Conservation (phyloP, 2,797 vertebrate genomes). For the Myripristis jacobus region DNA sequence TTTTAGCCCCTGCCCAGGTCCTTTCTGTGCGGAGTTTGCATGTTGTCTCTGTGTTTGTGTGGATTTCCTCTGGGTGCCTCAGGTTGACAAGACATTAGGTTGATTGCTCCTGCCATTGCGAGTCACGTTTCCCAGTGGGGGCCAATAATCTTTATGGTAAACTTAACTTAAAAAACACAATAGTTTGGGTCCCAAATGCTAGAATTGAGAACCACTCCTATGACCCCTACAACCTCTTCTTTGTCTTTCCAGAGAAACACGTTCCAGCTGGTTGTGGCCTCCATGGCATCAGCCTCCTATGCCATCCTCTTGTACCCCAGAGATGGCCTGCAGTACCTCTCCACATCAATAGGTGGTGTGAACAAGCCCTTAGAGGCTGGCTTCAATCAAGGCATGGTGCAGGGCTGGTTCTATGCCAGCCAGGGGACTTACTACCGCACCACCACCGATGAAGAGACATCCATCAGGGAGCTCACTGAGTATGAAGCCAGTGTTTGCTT, state of each 20-base stretch:
- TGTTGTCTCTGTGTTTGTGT: no score
- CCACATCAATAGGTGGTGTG: constrained; percentile 76
- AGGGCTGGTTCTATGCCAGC: constrained; percentile 64
- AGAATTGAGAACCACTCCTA: neutral
- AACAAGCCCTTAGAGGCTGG: constrained; percentile 80
- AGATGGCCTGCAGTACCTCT: constrained; percentile 86
- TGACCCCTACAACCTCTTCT: neutral
- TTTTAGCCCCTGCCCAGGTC: no score
- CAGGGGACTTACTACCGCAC: constrained; percentile 83
- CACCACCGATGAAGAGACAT: constrained; percentile 80
- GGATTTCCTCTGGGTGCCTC: no score
- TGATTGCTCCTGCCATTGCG: no score
- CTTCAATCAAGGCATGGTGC: constrained; percentile 86
- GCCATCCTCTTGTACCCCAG: constrained; percentile 92
- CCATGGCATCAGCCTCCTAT: constrained; percentile 82
- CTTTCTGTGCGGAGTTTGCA: no score
- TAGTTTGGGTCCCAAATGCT: no score
- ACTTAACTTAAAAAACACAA: no score
- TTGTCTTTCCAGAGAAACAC: constrained; percentile 88
- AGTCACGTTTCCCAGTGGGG: no score
- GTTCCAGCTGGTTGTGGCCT: constrained; percentile 90
- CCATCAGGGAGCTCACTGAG: constrained; percentile 84
- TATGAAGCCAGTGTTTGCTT: constrained; percentile 71
- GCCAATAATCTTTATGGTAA: no score
- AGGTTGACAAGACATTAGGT: no score